Evolutionary conservation across 2,797 vertebrate genomes (phyloP), one percentile per base, ranked within the genome.

Genomic region (Diplodus sargus): DNA sequence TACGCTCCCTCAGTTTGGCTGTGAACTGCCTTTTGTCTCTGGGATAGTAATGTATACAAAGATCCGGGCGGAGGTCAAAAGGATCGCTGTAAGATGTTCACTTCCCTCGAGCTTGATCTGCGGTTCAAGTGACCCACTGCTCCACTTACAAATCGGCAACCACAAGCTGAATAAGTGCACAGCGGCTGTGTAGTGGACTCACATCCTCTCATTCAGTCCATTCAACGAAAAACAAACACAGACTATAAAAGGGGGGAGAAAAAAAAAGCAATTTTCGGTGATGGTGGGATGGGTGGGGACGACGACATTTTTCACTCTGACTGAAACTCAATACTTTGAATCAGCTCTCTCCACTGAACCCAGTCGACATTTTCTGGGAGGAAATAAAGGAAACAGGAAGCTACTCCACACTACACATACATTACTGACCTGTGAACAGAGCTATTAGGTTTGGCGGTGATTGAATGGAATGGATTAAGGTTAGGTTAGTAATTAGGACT

Each of bases 401-500:
- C 62, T 2, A n/a, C 14, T 72, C 66, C 68, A 66, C 56, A 56
- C 61, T 64, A 81, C 20, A 85, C 62, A 49, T 34, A 74, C 17
- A 16, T 20, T 30, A 64, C 60, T 71, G 74, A 74, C 51, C 70
- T 30, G 66, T 43, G 62, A 74, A 72, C 34, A 17, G 62, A 45
- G 57, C 83, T 75, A 70, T 68, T 59, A 63, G 85, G 72, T 85
- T 84, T 83, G 72, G 68, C 18, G 12, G 70, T 69, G 79, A 77
- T 45, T 75, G 68, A 77, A 79, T 85, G 77, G 70, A 68, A 79
- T 74, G 82, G 69, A 80, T 75, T 86, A 60, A 48, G 59, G 74
- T 84, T 67, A 70, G 82, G 84, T 92, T 90, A 90, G 78, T 87
- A 45, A 83, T 62, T 52, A 72, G 52, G 75, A 79, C 74, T 77